Conservation (phyloP, 2,113 vertebrate species). For the Lamprotornis superbus region DNA sequence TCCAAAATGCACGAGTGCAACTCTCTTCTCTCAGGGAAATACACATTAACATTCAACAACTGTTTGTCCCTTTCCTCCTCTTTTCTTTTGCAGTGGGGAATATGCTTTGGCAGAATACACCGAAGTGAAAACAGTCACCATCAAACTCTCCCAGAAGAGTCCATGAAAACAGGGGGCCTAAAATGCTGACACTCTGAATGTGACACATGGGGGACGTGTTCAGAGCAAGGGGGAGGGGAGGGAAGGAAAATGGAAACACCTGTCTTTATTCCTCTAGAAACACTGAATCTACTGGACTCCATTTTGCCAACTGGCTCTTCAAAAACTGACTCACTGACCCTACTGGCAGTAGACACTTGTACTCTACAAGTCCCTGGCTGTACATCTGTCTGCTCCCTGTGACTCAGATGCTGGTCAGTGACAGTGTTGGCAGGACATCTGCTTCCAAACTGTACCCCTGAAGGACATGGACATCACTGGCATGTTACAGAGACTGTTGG, state of each 20-base stretch:
- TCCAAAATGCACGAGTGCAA: neutral
- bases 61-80: neutral
- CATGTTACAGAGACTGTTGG: neutral
- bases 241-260: slow-evolving; percentile 1
- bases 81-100: slow-evolving; percentile 81
- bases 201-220: slow-evolving; percentile 20
- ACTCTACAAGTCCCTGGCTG: neutral
- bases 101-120: slow-evolving; percentile 92
- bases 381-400: neutral
- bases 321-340: neutral
- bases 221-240: slow-evolving; percentile 7
- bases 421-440: neutral
- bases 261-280: slow-evolving; percentile 38
- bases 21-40: neutral
- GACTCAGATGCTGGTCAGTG: neutral
- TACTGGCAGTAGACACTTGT: neutral
- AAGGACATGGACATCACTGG: neutral
- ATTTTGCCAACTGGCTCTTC: slow-evolving; percentile 6
- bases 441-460: slow-evolving; percentile 1
- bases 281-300: slow-evolving; percentile 38
- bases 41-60: neutral
- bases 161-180: slow-evolving; percentile 70
- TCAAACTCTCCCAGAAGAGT: slow-evolving; percentile 86
- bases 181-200: slow-evolving; percentile 65
- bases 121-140: slow-evolving; percentile 92